phyloP scores from a whole-genome alignment of 2,797 vertebrate species.

The Catharus ustulatus region DNA sequence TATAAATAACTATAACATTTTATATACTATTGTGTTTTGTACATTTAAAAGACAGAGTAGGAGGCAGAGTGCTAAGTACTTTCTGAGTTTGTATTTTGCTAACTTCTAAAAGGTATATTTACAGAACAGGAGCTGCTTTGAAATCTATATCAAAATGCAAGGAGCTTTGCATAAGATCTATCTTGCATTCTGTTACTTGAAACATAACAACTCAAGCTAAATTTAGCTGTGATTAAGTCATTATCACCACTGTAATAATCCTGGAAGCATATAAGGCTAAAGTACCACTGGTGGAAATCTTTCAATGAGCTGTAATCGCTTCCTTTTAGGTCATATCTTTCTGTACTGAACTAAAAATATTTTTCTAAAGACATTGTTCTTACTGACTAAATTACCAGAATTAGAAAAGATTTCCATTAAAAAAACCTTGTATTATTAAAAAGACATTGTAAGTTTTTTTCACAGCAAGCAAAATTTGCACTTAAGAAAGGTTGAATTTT shows the following conservation, averaged over 20 bases:
- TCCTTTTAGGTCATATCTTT: not conserved
- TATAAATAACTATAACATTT: not conserved
- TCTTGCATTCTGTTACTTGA: not conserved
- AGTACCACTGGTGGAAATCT: not conserved
- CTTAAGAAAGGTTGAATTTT: not conserved
- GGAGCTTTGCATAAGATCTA: not conserved
- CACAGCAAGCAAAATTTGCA: not conserved
- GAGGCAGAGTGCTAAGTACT: not conserved
- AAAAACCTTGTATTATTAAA: not conserved
- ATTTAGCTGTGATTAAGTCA: not conserved
- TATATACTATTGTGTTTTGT: not conserved
- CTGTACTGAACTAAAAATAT: not conserved
- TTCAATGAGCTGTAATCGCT: not conserved
- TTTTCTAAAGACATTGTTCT: not conserved
- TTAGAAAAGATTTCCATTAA: not conserved
- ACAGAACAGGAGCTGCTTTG: not conserved
- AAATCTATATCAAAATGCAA: not conserved
- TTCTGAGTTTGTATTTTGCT: not conserved
- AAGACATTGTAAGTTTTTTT: accelerated
- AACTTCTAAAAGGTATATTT: not conserved
- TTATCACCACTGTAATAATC: not conserved
- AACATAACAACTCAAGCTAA: not conserved
- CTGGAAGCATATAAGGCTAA: not conserved
- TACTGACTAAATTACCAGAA: not conserved
- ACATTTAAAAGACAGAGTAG: not conserved